phyloP scores from a whole-genome alignment of 2,888 invertebrate genomes.

The Eupeodes luniger region DNA sequence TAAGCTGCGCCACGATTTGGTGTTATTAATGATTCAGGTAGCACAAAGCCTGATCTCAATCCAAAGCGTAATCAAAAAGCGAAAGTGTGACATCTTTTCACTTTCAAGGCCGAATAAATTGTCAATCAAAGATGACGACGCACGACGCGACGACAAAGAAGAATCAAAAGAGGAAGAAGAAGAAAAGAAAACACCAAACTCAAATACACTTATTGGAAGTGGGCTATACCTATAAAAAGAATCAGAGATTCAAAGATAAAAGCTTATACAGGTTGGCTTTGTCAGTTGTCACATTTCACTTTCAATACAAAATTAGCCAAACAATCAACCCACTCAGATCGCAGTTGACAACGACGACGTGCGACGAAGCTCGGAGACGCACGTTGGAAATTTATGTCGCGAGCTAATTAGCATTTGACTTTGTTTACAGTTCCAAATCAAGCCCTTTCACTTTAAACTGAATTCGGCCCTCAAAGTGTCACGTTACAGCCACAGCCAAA shows the following conservation, averaged over 20 bases:
- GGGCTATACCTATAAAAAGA: constrained; percentile 8
- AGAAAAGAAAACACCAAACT: constrained; percentile 43
- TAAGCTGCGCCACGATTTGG: constrained; percentile 33
- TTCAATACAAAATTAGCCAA: constrained; percentile 48
- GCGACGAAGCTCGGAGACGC: no score
- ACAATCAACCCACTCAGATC: constrained; percentile 37
- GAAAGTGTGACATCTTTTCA: constrained; percentile 77
- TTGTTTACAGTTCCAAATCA: constrained; percentile 40
- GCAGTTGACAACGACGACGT: background rate
- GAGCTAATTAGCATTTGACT: constrained; percentile 69
- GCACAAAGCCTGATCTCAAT: constrained; percentile 73
- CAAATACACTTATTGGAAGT: constrained; percentile 19
- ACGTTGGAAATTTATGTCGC: constrained; percentile 60
- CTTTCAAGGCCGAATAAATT: constrained; percentile 74
- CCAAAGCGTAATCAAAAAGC: constrained; percentile 74
- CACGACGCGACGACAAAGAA: background rate
- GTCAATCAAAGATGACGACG: constrained; percentile 41
- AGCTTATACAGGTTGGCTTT: constrained; percentile 49
- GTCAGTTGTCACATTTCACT: constrained; percentile 52
- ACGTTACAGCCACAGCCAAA: constrained; percentile 23
- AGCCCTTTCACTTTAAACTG: constrained; percentile 68
- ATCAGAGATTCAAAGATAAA: constrained; percentile 48
- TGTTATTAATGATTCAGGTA: constrained; percentile 71
- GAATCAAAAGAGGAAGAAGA: constrained; percentile 21
- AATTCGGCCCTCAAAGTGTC: constrained; percentile 36